Evolutionary conservation across 2,113 vertebrate genomes (phyloP).

Genomic region (Blennius ocellaris): DNA sequence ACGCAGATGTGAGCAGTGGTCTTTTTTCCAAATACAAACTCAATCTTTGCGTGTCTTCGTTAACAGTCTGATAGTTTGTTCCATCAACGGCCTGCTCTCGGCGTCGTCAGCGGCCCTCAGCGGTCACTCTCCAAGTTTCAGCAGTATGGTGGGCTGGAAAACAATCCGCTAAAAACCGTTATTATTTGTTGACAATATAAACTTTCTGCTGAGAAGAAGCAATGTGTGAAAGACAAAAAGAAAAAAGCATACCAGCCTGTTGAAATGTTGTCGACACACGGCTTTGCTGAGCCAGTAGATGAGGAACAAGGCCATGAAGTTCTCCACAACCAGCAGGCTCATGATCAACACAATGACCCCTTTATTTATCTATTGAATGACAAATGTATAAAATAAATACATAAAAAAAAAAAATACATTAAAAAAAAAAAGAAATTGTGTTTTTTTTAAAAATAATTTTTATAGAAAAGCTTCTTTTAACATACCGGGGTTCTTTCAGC

Average conservation of each 20-base stretch:
- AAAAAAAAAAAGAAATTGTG: too few species aligned
- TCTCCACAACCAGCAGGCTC: slow-evolving; percentile 60
- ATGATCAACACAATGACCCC: slow-evolving; percentile 45
- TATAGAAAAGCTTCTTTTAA: background rate
- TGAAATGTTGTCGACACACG: slow-evolving; percentile 79
- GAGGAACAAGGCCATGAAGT: slow-evolving; percentile 53
- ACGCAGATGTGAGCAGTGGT: background rate
- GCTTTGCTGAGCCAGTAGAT: slow-evolving; percentile 82
- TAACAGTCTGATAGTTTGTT: background rate
- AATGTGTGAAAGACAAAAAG: background rate
- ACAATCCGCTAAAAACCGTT: background rate
- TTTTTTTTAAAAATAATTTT: background rate
- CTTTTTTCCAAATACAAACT: background rate
- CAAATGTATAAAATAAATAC: background rate
- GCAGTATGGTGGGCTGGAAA: slow-evolving; percentile 76
- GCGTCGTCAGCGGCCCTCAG: background rate
- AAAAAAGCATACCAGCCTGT: slow-evolving; percentile 75
- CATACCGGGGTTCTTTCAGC: too few species aligned
- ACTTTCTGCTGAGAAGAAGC: background rate
- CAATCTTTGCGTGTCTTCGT: background rate
- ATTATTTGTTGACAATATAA: background rate
- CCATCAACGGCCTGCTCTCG: too few species aligned
- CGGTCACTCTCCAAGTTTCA: slow-evolving; percentile 70
- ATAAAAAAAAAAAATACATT: too few species aligned
- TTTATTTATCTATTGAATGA: rapidly evolving